These are phyloP conservation scores for Aporrectodea caliginosa DNA, from an alignment of 1,140 invertebrate species.

Conservation along the genomic window DNA sequence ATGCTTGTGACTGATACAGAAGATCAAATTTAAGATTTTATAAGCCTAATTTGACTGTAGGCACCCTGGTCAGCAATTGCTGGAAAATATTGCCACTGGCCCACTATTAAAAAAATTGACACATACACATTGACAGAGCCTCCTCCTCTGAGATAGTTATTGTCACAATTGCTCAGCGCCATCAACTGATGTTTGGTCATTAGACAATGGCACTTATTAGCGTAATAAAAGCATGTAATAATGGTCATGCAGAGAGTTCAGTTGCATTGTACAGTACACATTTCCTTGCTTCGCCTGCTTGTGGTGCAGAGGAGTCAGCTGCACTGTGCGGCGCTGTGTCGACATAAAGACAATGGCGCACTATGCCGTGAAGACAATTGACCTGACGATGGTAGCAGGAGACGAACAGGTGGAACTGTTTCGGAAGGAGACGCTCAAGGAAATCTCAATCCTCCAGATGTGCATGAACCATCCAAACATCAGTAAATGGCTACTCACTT, in stretches of 20 bases:
- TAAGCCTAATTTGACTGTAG: too few relatives aligned
- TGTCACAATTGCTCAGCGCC: neutral
- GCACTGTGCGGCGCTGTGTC: constrained; percentile 88
- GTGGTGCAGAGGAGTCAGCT: constrained; percentile 83
- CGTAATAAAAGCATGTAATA: neutral
- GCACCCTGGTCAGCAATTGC: too few relatives aligned
- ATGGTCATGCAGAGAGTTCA: neutral
- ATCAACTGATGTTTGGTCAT: too few relatives aligned
- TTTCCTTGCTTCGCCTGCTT: neutral
- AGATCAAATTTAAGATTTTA: too few relatives aligned
- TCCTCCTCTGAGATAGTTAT: too few relatives aligned
- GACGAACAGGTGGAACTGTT: constrained; percentile 57
- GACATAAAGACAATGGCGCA: constrained; percentile 93
- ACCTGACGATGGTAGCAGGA: constrained; percentile 84
- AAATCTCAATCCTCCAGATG: constrained; percentile 84
- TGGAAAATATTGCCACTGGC: too few relatives aligned
- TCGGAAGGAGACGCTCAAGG: constrained; percentile 79
- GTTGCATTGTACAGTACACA: neutral
- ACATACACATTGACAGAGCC: neutral
- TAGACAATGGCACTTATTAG: too few relatives aligned
- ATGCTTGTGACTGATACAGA: too few relatives aligned
- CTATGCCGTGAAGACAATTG: constrained; percentile 98
- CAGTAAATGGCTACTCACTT: constrained; percentile 77
- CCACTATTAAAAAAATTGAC: neutral
- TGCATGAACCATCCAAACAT: constrained; percentile 94